Conservation (phyloP, 2,113 vertebrate genomes). For the Triplophysa rosa region DNA sequence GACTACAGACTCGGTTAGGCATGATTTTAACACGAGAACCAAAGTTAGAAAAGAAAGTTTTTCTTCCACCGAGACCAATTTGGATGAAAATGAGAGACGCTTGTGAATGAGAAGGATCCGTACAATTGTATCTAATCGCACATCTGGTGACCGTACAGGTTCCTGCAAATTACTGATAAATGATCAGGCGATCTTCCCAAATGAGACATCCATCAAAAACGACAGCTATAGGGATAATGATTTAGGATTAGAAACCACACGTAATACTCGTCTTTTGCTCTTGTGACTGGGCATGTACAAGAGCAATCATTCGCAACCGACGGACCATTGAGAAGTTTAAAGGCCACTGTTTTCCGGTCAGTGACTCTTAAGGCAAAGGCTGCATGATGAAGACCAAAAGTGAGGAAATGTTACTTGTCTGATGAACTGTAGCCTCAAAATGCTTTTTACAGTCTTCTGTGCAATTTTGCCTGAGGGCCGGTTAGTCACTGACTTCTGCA, state of each 20-base stretch:
- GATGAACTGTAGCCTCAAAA: slow-evolving; percentile 21
- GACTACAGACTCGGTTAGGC: neutral
- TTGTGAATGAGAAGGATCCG: slow-evolving; percentile 26
- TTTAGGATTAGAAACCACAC: slow-evolving; percentile 28
- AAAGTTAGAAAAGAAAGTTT: slow-evolving; percentile 37
- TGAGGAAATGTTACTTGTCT: slow-evolving; percentile 36
- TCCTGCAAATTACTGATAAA: slow-evolving; percentile 54
- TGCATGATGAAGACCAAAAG: slow-evolving; percentile 7
- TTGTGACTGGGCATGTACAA: slow-evolving; percentile 1
- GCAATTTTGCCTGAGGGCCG: slow-evolving; percentile 38
- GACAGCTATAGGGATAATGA: slow-evolving; percentile 47
- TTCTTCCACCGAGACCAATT: slow-evolving; percentile 36
- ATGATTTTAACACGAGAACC: neutral
- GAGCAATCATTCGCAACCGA: slow-evolving; percentile 8
- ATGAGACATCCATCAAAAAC: slow-evolving; percentile 53
- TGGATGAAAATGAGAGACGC: slow-evolving; percentile 34
- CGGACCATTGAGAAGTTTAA: slow-evolving; percentile 30
- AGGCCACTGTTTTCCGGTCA: slow-evolving; percentile 31
- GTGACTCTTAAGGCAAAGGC: slow-evolving; percentile 21
- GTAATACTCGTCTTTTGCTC: slow-evolving; percentile 6
- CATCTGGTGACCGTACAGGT: slow-evolving; percentile 50
- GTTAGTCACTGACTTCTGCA: slow-evolving; percentile 49
- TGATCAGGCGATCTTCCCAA: slow-evolving; percentile 49
- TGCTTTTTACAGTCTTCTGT: slow-evolving; percentile 49
- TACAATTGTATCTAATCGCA: slow-evolving; percentile 53